phyloP scores from a whole-genome alignment of 2,888 invertebrate species.

The Cyclophora albipunctata region DNA sequence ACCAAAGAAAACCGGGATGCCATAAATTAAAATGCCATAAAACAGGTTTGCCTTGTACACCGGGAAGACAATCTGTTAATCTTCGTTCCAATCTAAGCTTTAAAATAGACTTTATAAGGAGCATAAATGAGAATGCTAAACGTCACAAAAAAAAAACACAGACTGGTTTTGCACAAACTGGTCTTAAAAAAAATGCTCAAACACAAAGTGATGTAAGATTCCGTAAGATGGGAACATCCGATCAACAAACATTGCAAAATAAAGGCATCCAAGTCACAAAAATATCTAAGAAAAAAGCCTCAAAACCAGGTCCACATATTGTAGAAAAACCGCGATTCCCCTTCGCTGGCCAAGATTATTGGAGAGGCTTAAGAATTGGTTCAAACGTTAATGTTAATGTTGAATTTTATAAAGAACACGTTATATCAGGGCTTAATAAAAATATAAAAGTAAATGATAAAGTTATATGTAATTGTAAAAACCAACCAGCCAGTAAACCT shows the following conservation, averaged over 20 bases:
- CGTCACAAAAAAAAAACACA: too few relatives aligned
- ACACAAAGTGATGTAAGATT: too few relatives aligned
- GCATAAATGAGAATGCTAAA: neutral
- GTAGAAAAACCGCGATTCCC: conserved; percentile 9
- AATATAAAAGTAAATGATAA: neutral
- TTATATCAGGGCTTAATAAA: neutral
- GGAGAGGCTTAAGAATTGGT: conserved; percentile 22
- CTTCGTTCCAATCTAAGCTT: conserved; percentile 33
- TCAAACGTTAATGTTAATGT: conserved; percentile 27
- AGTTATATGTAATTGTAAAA: neutral
- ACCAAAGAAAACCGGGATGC: neutral
- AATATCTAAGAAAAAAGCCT: too few relatives aligned
- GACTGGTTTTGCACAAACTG: too few relatives aligned
- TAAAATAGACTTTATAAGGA: conserved; percentile 31
- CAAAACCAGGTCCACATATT: neutral
- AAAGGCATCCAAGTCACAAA: too few relatives aligned
- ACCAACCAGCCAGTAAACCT: too few relatives aligned
- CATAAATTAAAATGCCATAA: too few relatives aligned
- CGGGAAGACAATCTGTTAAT: conserved; percentile 19
- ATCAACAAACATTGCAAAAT: too few relatives aligned
- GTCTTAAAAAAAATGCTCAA: too few relatives aligned
- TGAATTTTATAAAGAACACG: conserved; percentile 24
- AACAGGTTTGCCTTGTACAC: neutral
- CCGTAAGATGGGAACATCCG: too few relatives aligned
- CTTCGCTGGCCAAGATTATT: conserved; percentile 9